Evolutionary conservation across 2,113 vertebrate genomes (phyloP).

Genomic region (Scomber colias): DNA sequence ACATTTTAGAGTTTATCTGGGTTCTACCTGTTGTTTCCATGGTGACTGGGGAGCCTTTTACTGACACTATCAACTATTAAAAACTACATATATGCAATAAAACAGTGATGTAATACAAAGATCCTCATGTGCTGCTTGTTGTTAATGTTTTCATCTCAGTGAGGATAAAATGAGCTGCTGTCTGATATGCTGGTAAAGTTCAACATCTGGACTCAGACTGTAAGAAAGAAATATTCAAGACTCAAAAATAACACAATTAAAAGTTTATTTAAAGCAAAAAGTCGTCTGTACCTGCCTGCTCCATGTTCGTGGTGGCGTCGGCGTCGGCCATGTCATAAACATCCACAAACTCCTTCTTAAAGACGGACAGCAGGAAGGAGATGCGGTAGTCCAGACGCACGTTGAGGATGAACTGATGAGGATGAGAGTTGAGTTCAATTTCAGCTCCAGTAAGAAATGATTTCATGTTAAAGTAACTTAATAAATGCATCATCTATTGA

Average conservation of each 20-base stretch:
- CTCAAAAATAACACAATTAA: no score
- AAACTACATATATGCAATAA: no score
- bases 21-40: constrained; percentile 36
- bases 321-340: constrained; percentile 96
- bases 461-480: background rate
- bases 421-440: background rate
- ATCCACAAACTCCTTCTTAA: constrained; percentile 98
- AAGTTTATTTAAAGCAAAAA: no score
- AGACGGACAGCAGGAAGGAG: constrained; percentile 96
- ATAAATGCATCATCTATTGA: no score
- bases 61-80: no score
- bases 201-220: no score
- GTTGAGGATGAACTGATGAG: constrained; percentile 95
- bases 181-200: no score
- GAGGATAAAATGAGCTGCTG: no score
- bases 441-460: background rate
- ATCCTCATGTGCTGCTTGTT: no score
- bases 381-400: constrained; percentile 97
- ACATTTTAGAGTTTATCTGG: background rate
- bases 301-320: constrained; percentile 91
- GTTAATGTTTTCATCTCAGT: no score
- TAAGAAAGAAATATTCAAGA: no score
- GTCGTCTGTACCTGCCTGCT: constrained; percentile 87
- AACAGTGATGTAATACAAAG: no score
- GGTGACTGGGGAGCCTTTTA: constrained; percentile 14